Percentiles rank a stretch among this genome's conserved stretches.
These are phyloP conservation scores for Stictonetta naevosa DNA, from an alignment of 2,113 vertebrate genomes.

Conservation along the genomic window DNA sequence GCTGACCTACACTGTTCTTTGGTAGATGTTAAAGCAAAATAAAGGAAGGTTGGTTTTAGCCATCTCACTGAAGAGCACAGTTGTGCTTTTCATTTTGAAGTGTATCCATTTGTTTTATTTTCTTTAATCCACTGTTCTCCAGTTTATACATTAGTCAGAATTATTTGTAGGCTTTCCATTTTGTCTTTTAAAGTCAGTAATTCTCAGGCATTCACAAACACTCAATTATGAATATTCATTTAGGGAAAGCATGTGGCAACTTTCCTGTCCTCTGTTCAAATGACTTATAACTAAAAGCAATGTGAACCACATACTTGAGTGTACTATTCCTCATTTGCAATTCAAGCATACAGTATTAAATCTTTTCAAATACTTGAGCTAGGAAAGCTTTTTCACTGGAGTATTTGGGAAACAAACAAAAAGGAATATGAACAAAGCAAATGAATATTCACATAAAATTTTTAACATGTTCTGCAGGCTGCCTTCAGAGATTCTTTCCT, in stretches of 20 bases:
- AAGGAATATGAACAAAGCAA: slow-evolving; percentile 10
- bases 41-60: background rate
- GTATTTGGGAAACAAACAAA: slow-evolving; percentile 11
- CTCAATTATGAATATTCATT: background rate
- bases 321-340: background rate
- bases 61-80: background rate
- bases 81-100: background rate
- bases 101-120: background rate
- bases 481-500: background rate
- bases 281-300: background rate
- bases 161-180: background rate
- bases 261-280: background rate
- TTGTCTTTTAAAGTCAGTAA: background rate
- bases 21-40: background rate
- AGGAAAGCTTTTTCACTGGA: background rate
- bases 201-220: background rate
- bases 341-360: background rate
- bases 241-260: background rate
- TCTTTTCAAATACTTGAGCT: background rate
- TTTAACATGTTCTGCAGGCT: background rate
- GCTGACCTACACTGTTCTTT: background rate
- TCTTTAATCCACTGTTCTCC: background rate
- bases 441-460: background rate
- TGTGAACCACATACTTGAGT: background rate
- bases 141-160: background rate